phyloP scores from a whole-genome alignment of 2,113 vertebrate genomes.

The Grammomys dolichurus region DNA sequence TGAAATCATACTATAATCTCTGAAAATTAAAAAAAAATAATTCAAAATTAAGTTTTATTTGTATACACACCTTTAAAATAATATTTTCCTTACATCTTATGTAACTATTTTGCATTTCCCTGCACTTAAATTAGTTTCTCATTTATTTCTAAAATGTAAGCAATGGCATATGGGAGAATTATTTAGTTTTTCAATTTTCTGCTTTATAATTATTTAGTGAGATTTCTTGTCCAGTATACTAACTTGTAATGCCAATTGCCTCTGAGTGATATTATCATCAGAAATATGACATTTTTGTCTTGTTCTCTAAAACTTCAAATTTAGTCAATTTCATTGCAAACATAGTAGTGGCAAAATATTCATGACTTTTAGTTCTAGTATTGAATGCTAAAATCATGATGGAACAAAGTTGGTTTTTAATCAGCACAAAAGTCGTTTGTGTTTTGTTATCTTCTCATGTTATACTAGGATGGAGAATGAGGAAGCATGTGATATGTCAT shows the following conservation, averaged over 20 bases:
- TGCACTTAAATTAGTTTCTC: constrained; percentile 19
- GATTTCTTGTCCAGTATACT: constrained; percentile 2
- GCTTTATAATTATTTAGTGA: neutral
- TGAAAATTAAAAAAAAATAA: neutral
- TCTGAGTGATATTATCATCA: neutral
- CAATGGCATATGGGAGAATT: neutral
- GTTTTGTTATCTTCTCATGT: constrained; percentile 38
- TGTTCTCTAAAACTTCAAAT: constrained; percentile 23
- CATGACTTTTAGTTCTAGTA: constrained; percentile 26
- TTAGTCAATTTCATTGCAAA: neutral
- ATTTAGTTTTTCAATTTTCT: constrained; percentile 22
- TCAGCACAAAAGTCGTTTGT: neutral
- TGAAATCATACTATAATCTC: neutral
- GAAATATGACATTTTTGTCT: neutral
- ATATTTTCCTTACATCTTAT: neutral
- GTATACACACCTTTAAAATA: constrained; percentile 5
- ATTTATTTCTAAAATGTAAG: neutral
- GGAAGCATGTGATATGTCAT: neutral
- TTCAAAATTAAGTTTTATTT: constrained; percentile 27
- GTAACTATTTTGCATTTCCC: constrained; percentile 3
- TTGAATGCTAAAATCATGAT: neutral
- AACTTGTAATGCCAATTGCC: constrained; percentile 18
- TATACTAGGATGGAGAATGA: neutral
- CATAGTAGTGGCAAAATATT: constrained; percentile 22
- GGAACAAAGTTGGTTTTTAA: constrained; percentile 13